phyloP scores from a whole-genome alignment of 2,113 vertebrate species.

The Mustelus asterias region DNA sequence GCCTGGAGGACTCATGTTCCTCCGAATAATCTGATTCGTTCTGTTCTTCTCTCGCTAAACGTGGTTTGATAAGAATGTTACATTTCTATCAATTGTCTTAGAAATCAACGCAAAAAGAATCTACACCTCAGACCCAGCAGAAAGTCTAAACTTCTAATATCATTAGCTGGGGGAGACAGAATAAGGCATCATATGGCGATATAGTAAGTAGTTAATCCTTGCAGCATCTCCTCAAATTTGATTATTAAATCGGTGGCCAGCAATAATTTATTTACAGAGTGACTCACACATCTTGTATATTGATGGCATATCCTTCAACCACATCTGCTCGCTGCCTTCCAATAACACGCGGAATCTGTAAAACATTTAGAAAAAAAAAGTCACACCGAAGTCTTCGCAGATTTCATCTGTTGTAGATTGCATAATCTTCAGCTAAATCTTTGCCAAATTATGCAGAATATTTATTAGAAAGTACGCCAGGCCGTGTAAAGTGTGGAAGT shows the following conservation, averaged over 20 bases:
- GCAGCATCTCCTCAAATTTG: slow-evolving; percentile 28
- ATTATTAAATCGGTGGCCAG: slow-evolving; percentile 26
- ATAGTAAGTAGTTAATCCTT: slow-evolving; percentile 30
- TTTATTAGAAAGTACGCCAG: background rate
- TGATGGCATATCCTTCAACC: slow-evolving; percentile 21
- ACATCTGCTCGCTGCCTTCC: background rate
- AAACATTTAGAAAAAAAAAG: background rate
- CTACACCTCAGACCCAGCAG: background rate
- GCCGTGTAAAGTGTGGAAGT: background rate
- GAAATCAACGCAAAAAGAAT: background rate
- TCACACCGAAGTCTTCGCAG: slow-evolving; percentile 10
- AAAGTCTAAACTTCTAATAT: slow-evolving; percentile 21
- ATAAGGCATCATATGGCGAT: slow-evolving; percentile 25
- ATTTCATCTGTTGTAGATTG: background rate
- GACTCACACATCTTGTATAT: slow-evolving; percentile 17
- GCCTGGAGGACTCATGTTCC: background rate
- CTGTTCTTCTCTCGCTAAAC: background rate
- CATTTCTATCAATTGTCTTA: background rate
- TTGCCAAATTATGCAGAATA: slow-evolving; percentile 19
- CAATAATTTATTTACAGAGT: slow-evolving; percentile 32
- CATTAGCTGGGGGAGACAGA: background rate
- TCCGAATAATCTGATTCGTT: background rate
- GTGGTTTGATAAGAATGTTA: background rate
- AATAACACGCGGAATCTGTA: background rate
- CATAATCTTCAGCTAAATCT: background rate